Evolutionary conservation across 2,113 vertebrate species (phyloP), one percentile per base, ranked within the genome.

Genomic region (Platysteira castanea): DNA sequence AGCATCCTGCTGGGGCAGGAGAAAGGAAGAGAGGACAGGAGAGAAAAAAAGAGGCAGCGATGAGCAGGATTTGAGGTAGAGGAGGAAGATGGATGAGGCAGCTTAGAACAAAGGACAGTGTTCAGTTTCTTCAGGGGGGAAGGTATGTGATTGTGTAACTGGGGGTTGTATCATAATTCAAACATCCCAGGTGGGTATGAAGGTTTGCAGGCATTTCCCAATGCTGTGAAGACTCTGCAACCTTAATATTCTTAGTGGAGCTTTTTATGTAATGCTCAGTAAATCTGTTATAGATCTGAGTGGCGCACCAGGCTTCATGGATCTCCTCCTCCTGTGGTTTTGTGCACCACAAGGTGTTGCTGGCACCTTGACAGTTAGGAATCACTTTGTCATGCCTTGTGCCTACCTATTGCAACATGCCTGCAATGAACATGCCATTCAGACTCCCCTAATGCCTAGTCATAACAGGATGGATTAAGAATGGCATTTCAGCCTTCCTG

Each of bases 381-480:
- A 69, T 74, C 89, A 79, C 80, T 94, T 92, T 94, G 96, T 96
- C 96, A 95, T 49, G 65, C 92, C 71, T 93, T 79, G 82, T 92
- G 95, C 94, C 95, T 96, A 84, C 89, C 84, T 91, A 96, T 96
- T 96, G 95, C 96, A 89, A 96, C 95, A 96, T 20, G 84, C 87
- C 59, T 75, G 95, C 90, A 87, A 80, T 39, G 90, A 97, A 89
- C 89, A 59, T 70, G 84, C 93, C 80, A 69, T 69, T 97, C 86
- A 84, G 95, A 77, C 79, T 93, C 73, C 83, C 91, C 77, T 96
- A 93, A 89, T 96, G 96, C 97, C 96, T 94, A 94, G 91, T 97
- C 95, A 95, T 92, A 92, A 92, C 93, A 93, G 93, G 96, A 92
- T 87, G 97, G 96, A 95, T 97, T 96, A 97, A 96, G 93, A 93